Evolutionary conservation across 1,140 invertebrate species (phyloP).

Genomic region (Caenorhabditis latens): DNA sequence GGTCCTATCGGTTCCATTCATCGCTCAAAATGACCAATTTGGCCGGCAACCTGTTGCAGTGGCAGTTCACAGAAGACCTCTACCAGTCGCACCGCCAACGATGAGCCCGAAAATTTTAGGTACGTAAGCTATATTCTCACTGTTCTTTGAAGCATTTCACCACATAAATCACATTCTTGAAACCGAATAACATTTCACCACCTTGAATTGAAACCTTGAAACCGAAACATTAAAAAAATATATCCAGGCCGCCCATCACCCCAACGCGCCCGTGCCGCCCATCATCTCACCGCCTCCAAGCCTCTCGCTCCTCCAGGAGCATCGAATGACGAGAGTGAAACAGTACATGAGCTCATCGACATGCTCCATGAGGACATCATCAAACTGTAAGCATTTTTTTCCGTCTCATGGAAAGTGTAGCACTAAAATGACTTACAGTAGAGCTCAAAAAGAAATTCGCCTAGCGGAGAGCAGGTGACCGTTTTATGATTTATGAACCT

Average conservation of each 20-base stretch:
- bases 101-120: conserved; percentile 4
- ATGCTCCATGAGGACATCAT: conserved; percentile 34
- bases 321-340: not conserved
- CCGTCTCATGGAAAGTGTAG: no score
- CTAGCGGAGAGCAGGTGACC: conserved; percentile 34
- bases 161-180: not conserved
- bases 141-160: no score
- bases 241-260: no score
- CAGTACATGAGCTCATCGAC: conserved; percentile 25
- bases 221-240: no score
- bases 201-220: no score
- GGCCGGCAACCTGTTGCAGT: not conserved
- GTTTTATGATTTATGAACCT: not conserved
- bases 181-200: no score
- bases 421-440: conserved; percentile 32
- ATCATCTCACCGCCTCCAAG: not conserved
- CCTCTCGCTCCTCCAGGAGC: not conserved
- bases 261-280: not conserved
- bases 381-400: conserved; percentile 16
- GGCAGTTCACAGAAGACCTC: not conserved
- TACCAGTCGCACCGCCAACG: conserved; percentile 17
- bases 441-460: conserved; percentile 20
- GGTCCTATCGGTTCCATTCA: not conserved
- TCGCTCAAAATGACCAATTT: conserved; percentile 23
- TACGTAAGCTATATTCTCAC: no score